These are phyloP conservation scores for Anableps anableps DNA, from an alignment of 2,797 vertebrate genomes.

Conservation along the genomic window DNA sequence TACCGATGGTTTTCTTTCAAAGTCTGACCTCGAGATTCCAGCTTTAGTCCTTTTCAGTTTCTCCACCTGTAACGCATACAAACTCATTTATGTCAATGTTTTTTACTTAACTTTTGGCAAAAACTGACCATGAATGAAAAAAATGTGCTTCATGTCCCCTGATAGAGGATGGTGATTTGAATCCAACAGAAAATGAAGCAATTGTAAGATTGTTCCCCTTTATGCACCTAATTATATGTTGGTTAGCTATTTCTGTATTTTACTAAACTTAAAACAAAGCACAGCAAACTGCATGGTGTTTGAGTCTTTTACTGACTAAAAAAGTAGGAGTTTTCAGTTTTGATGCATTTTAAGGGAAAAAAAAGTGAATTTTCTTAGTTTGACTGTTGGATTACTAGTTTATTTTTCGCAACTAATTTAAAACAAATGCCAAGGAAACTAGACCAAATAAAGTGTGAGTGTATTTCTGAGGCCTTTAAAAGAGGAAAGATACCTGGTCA, in stretches of 20 bases:
- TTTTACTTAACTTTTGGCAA: background rate
- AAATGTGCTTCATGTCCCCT: background rate
- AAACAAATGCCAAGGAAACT: too few species aligned
- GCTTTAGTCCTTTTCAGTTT: background rate
- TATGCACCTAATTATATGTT: background rate
- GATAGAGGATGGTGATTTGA: background rate
- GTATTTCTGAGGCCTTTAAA: too few species aligned
- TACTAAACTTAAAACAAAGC: background rate
- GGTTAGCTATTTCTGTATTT: background rate
- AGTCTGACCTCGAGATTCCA: background rate
- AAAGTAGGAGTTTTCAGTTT: background rate
- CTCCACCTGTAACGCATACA: too few species aligned
- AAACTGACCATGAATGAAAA: background rate
- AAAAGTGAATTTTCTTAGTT: background rate
- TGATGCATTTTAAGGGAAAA: background rate
- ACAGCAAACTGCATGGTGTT: background rate
- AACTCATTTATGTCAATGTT: background rate
- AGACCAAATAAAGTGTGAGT: too few species aligned
- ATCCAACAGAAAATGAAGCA: background rate
- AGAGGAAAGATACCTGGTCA: too few species aligned
- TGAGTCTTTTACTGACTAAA: background rate
- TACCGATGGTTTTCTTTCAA: background rate
- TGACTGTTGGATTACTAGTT: background rate
- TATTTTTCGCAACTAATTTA: background rate
- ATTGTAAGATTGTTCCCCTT: background rate